phyloP scores from a whole-genome alignment of 2,797 vertebrate species.

The Buphagus erythrorhynchus region DNA sequence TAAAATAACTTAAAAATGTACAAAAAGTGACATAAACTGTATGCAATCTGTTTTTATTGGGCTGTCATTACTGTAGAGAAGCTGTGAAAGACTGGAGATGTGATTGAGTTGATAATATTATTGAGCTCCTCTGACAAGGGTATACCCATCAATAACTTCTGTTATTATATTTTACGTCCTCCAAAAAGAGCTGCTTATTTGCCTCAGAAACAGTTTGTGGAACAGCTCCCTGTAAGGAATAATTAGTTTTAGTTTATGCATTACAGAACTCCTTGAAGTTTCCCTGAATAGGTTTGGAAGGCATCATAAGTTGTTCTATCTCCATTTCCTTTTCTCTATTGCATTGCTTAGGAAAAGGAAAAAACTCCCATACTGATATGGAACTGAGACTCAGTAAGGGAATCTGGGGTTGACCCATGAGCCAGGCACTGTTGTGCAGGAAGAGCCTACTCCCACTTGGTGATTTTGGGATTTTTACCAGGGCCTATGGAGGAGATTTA shows the following conservation, averaged over 20 bases:
- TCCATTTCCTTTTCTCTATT: background rate
- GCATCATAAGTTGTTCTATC: background rate
- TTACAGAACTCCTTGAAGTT: background rate
- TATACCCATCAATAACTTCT: background rate
- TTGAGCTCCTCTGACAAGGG: background rate
- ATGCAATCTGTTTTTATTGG: background rate
- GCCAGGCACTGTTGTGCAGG: background rate
- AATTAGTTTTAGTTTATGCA: background rate
- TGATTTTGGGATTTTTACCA: background rate
- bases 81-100: background rate
- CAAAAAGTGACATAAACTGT: background rate
- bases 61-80: background rate
- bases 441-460: background rate
- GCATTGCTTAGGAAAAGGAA: background rate
- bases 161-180: background rate
- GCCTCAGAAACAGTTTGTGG: background rate
- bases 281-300: background rate
- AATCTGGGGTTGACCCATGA: background rate
- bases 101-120: conserved; percentile 2
- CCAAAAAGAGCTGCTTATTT: background rate
- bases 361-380: background rate
- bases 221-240: background rate
- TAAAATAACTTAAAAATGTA: background rate
- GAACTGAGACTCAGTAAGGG: background rate
- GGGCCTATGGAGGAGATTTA: background rate